phyloP scores from a whole-genome alignment of 1,140 invertebrate species.

The Penaeus chinensis region DNA sequence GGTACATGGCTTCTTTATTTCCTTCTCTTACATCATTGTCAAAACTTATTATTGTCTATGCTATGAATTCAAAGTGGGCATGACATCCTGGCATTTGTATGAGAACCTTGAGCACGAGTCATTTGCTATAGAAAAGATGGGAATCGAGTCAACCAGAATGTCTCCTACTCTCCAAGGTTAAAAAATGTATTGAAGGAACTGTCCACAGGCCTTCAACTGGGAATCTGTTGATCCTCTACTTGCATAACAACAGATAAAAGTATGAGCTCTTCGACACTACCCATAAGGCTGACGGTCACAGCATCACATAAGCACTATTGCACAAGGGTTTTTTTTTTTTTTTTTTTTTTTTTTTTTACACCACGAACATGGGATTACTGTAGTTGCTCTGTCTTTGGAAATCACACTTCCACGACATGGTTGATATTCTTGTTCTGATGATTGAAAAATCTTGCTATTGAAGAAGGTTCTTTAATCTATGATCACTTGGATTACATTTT shows the following conservation, averaged over 20 bases:
- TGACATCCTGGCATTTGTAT: neutral
- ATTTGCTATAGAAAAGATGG: slow-evolving; percentile 3
- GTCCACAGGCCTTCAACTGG: slow-evolving; percentile 20
- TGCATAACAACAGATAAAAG: slow-evolving; percentile 26
- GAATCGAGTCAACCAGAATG: slow-evolving; percentile 3
- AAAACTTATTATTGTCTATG: slow-evolving; percentile 12
- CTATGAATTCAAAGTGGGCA: too few species aligned
- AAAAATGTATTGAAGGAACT: slow-evolving; percentile 14
- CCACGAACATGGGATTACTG: too few species aligned
- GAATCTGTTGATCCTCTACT: neutral
- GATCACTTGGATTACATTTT: too few species aligned
- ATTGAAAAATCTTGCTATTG: too few species aligned
- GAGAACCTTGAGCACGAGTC: slow-evolving; percentile 11
- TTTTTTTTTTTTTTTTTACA: too few species aligned
- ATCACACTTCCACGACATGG: too few species aligned
- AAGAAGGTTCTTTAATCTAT: too few species aligned
- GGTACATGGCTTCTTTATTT: neutral
- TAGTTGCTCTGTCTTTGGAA: too few species aligned
- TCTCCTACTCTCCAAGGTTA: slow-evolving; percentile 17
- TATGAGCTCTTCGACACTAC: slow-evolving; percentile 8
- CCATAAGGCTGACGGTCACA: slow-evolving; percentile 23
- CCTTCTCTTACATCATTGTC: slow-evolving; percentile 1
- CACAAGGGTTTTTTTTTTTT: slow-evolving; percentile 6
- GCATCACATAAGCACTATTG: slow-evolving; percentile 42
- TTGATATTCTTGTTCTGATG: too few species aligned